These are phyloP conservation scores for Idaea straminata DNA, from an alignment of 2,888 invertebrate genomes.

Conservation along the genomic window DNA sequence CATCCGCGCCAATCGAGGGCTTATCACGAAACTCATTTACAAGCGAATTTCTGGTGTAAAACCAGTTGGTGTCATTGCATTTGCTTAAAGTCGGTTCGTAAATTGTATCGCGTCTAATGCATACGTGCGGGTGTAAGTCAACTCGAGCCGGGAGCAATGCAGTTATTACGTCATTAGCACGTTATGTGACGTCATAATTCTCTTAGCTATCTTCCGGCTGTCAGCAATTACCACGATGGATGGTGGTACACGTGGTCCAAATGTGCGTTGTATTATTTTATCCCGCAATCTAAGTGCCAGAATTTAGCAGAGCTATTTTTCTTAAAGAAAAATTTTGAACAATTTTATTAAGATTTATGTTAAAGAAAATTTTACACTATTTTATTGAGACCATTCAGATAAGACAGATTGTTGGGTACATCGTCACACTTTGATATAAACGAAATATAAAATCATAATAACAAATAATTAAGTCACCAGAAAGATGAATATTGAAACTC, in stretches of 20 bases:
- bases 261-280: conserved; percentile 55
- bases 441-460: neutral
- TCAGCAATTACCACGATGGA: conserved; percentile 72
- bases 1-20: conserved; percentile 17
- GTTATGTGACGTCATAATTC: conserved; percentile 75
- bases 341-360: conserved; percentile 14
- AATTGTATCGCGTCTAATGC: conserved; percentile 22
- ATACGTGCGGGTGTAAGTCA: conserved; percentile 48
- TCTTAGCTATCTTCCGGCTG: conserved; percentile 69
- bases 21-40: conserved; percentile 31
- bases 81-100: conserved; percentile 32
- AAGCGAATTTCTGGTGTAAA: conserved; percentile 35
- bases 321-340: conserved; percentile 5
- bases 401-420: neutral
- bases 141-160: conserved; percentile 61
- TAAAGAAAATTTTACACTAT: neutral
- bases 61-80: conserved; percentile 40
- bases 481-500: conserved; percentile 29
- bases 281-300: conserved; percentile 36
- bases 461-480: conserved; percentile 15
- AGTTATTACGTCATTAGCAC: conserved; percentile 77
- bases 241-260: conserved; percentile 60
- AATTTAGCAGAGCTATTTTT: conserved; percentile 23
- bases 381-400: neutral
- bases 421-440: neutral